phyloP scores from a whole-genome alignment of 2,113 vertebrate species.

The Sardina pilchardus region DNA sequence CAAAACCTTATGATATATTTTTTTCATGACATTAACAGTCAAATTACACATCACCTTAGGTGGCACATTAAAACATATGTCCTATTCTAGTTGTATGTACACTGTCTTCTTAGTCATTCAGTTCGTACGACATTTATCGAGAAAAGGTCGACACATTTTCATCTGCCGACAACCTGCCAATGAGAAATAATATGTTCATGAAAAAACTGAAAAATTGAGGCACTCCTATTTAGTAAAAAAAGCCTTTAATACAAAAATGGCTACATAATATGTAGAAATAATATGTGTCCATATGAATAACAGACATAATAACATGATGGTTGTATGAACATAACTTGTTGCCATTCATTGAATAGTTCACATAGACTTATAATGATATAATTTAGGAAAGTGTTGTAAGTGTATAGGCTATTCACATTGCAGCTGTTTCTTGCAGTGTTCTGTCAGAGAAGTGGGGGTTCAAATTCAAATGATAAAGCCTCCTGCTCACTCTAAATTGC shows the following conservation, averaged over 20 bases:
- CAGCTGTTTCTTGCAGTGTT: neutral
- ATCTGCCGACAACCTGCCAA: neutral
- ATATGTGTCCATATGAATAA: neutral
- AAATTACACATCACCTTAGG: neutral
- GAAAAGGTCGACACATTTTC: neutral
- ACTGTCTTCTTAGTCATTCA: neutral
- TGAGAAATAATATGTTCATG: too few species aligned
- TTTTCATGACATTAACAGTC: neutral
- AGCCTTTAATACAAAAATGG: too few species aligned
- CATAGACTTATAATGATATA: neutral
- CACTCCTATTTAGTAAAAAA: too few species aligned
- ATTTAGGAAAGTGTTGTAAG: neutral
- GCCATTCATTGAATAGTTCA: neutral
- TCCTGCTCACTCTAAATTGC: too few species aligned
- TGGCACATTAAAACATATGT: neutral
- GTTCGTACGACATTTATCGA: neutral
- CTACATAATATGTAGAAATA: too few species aligned
- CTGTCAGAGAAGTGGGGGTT: neutral
- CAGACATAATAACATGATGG: neutral
- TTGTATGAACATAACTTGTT: neutral
- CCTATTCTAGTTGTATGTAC: neutral
- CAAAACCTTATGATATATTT: too few species aligned
- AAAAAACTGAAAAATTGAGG: too few species aligned
- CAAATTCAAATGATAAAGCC: neutral
- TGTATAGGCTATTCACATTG: neutral